phyloP scores from a whole-genome alignment of 1,140 invertebrate species.

The Cryptotermes secundus region DNA sequence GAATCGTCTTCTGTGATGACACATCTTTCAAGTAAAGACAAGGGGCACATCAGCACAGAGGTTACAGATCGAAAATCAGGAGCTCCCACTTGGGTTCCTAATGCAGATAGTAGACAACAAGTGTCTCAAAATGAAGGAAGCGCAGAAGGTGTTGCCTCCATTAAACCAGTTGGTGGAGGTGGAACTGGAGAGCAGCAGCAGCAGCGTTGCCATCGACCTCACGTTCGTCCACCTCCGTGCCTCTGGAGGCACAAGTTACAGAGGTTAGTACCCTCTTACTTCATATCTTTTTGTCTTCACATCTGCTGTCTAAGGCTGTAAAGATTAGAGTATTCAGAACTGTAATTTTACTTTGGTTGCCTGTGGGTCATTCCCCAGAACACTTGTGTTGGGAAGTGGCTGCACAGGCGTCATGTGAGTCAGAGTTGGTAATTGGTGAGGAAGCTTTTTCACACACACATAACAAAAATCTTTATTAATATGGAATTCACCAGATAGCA shows the following conservation, averaged over 20 bases:
- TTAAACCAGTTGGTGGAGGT: not conserved
- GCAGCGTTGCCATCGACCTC: not conserved
- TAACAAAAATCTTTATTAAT: too few relatives aligned
- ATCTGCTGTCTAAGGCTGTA: too few relatives aligned
- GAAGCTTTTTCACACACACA: too few relatives aligned
- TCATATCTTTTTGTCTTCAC: too few relatives aligned
- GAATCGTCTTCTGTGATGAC: not conserved
- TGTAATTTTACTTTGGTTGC: too few relatives aligned
- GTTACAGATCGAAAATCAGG: not conserved
- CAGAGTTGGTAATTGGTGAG: too few relatives aligned
- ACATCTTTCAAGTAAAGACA: not conserved
- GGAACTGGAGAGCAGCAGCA: not conserved
- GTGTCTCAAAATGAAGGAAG: not conserved
- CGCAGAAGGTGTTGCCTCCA: not conserved
- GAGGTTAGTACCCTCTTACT: not conserved
- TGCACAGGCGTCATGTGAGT: too few relatives aligned
- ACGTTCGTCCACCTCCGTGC: not conserved
- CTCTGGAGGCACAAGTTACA: not conserved
- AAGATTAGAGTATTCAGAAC: too few relatives aligned
- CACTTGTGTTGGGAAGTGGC: too few relatives aligned
- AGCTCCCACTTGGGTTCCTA: not conserved
- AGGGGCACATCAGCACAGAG: not conserved
- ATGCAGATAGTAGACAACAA: not conserved
- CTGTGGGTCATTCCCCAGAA: too few relatives aligned
- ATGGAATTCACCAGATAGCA: too few relatives aligned